A percentile compares a stretch with the other conserved stretches of the same genome.
These are phyloP conservation scores for Actias luna DNA, from an alignment of 2,888 invertebrate genomes.

Conservation along the genomic window DNA sequence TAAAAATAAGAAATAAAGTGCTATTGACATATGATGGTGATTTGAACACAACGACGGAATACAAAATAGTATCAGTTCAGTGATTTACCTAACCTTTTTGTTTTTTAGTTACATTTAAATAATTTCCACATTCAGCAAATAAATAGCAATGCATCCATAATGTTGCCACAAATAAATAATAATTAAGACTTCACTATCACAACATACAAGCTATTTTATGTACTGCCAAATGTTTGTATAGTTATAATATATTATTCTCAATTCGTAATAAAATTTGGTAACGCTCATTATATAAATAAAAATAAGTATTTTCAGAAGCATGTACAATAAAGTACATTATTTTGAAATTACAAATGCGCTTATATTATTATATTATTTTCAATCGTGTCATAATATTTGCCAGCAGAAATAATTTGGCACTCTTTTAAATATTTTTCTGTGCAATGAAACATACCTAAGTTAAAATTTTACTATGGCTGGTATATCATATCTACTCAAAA, in stretches of 20 bases:
- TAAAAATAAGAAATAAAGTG: slow-evolving; percentile 28
- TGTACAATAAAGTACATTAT: neutral
- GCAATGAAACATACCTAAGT: neutral
- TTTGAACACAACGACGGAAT: slow-evolving; percentile 48
- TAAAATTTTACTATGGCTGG: neutral
- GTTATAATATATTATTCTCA: neutral
- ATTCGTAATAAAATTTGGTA: neutral
- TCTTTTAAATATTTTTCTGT: neutral
- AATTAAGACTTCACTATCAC: neutral
- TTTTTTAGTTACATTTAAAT: neutral
- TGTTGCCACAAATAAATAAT: slow-evolving; percentile 6
- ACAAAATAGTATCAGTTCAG: slow-evolving; percentile 28
- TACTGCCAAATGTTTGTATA: neutral
- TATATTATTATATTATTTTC: neutral
- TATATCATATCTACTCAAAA: neutral
- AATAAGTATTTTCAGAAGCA: neutral
- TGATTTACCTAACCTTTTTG: slow-evolving; percentile 1
- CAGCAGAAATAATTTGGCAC: neutral
- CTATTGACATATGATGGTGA: slow-evolving; percentile 24
- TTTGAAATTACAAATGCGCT: neutral
- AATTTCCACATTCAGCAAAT: neutral
- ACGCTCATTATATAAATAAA: neutral
- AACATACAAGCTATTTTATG: neutral
- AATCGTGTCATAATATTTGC: neutral
- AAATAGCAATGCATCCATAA: neutral